These are phyloP conservation scores for Talpa occidentalis DNA, from an alignment of 2,113 vertebrate genomes.

Conservation along the genomic window DNA sequence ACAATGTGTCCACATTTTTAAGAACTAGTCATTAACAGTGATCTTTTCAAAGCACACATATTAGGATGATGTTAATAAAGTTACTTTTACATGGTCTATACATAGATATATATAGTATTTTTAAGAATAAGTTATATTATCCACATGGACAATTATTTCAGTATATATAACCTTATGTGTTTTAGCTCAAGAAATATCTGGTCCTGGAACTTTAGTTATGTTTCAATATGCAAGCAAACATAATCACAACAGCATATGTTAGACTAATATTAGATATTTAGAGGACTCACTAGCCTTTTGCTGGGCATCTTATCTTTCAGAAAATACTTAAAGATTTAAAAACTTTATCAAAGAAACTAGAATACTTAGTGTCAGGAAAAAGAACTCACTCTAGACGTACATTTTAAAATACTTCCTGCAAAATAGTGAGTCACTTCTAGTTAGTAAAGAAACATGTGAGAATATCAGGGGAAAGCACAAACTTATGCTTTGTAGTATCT, in stretches of 20 bases:
- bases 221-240: not conserved
- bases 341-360: not conserved
- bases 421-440: not conserved
- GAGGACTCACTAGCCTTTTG: not conserved
- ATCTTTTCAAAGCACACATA: not conserved
- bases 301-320: not conserved
- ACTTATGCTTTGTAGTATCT: not conserved
- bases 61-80: not conserved
- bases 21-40: not conserved
- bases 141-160: not conserved
- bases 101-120: not conserved
- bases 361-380: not conserved
- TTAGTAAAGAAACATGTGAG: not conserved
- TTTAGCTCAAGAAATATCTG: not conserved
- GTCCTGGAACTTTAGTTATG: not conserved
- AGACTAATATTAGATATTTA: conserved; percentile 1
- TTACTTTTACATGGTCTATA: not conserved
- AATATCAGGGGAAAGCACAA: not conserved
- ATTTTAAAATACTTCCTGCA: not conserved
- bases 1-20: not conserved
- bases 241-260: not conserved
- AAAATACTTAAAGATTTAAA: not conserved
- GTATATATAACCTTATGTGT: not conserved
- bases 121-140: not conserved
- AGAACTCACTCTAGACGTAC: not conserved